A percentile compares a stretch with the other conserved stretches of the same genome.
phyloP scores from a whole-genome alignment of 2,797 vertebrate genomes.

The Intellagama lesueurii region DNA sequence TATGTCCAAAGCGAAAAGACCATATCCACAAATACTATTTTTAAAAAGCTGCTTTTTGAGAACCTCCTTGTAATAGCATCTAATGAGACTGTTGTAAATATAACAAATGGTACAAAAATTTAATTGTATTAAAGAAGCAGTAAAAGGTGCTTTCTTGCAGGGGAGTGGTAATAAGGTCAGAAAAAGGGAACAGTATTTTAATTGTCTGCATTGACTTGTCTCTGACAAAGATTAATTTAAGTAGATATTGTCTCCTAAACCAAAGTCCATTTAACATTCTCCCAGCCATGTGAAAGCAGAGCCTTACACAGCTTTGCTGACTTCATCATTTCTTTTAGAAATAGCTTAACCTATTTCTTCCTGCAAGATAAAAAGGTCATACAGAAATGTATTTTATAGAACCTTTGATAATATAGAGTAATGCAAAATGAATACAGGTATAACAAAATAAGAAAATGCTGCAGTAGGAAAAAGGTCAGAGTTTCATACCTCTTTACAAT shows the following conservation, averaged over 20 bases:
- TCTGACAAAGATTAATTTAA: constrained; percentile 78
- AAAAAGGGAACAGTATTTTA: constrained; percentile 74
- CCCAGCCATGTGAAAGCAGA: constrained; percentile 72
- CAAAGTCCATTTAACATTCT: constrained; percentile 74
- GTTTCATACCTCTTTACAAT: constrained; percentile 20
- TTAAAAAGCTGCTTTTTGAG: constrained; percentile 53
- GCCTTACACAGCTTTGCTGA: constrained; percentile 74
- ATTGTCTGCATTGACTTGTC: constrained; percentile 72
- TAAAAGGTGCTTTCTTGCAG: constrained; percentile 72
- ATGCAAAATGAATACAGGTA: constrained; percentile 62
- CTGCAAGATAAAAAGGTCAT: constrained; percentile 72
- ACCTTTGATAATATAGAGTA: constrained; percentile 67
- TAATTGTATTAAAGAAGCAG: constrained; percentile 71
- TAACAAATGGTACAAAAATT: constrained; percentile 72
- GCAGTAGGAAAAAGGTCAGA: constrained; percentile 14
- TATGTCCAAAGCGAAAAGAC: constrained; percentile 69
- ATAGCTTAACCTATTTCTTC: constrained; percentile 72
- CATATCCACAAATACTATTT: neutral
- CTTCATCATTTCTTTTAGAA: constrained; percentile 72
- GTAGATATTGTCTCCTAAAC: constrained; percentile 75
- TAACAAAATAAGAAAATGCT: constrained; percentile 62
- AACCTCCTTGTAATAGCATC: constrained; percentile 70
- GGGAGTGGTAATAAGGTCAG: constrained; percentile 59
- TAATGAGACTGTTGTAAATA: constrained; percentile 68
- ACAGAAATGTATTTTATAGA: constrained; percentile 72